phyloP scores from a whole-genome alignment of 2,888 invertebrate genomes.

The Urechis unicinctus region DNA sequence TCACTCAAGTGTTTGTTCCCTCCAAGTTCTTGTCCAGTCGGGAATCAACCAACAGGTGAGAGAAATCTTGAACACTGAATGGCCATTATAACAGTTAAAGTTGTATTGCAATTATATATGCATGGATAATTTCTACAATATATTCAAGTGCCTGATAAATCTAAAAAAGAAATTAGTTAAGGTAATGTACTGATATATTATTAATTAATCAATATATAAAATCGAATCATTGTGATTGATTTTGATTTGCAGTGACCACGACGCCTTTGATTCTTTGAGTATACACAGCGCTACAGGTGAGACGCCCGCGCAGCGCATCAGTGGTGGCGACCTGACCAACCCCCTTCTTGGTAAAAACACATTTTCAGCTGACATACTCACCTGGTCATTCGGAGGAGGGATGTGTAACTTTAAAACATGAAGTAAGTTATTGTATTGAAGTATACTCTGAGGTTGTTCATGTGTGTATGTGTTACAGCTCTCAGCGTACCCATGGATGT shows the following conservation, averaged over 20 bases:
- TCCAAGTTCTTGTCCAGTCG: constrained; percentile 27
- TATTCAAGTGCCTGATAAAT: no score
- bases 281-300: constrained; percentile 1
- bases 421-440: no score
- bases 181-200: no score
- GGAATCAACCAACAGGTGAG: constrained; percentile 23
- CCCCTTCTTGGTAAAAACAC: not conserved
- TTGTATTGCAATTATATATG: no score
- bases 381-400: no score
- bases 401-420: no score
- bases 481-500: constrained; percentile 50
- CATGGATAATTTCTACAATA: no score
- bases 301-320: not conserved
- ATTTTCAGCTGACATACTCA: no score
- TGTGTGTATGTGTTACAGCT: constrained; percentile 25
- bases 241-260: constrained; percentile 9
- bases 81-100: not conserved
- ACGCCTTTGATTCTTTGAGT: constrained; percentile 16
- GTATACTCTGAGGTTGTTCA: not conserved
- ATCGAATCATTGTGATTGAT: constrained; percentile 1
- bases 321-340: not conserved
- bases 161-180: no score
- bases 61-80: not conserved
- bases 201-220: no score
- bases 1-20: constrained; percentile 51